A percentile compares a stretch with the other conserved stretches of the same genome.
These are phyloP conservation scores for Empidonax alnorum DNA, from an alignment of 2,113 vertebrate species.

Conservation along the genomic window DNA sequence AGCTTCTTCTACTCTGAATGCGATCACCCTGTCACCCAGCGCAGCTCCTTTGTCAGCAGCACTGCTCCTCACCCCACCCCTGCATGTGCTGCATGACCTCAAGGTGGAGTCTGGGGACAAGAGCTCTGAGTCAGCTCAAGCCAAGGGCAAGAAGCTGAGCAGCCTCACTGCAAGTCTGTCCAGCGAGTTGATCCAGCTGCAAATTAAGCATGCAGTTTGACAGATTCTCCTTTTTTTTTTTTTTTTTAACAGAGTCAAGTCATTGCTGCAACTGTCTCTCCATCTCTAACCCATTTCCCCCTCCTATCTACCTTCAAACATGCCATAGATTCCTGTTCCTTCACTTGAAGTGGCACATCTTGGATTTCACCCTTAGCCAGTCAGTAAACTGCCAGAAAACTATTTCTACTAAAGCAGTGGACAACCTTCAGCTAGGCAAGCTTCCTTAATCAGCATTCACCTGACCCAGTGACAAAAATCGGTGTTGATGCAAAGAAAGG, in stretches of 20 bases:
- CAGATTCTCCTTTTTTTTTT: background rate
- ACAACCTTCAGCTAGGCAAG: background rate
- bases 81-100: background rate
- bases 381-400: background rate
- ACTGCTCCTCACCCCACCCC: background rate
- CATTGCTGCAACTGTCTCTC: background rate
- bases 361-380: background rate
- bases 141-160: background rate
- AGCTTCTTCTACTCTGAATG: accelerated
- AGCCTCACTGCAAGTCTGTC: background rate
- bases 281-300: background rate
- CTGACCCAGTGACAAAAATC: background rate
- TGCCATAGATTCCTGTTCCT: background rate
- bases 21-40: accelerated
- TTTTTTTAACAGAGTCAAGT: background rate
- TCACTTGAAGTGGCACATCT: background rate
- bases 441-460: background rate
- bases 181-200: background rate
- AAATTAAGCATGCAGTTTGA: background rate
- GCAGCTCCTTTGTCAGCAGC: background rate
- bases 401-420: background rate
- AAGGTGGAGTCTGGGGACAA: background rate
- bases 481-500: background rate
- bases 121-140: background rate
- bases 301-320: background rate